These are phyloP conservation scores for Cantharis lateralis DNA, from an alignment of 2,888 invertebrate genomes.

Conservation along the genomic window DNA sequence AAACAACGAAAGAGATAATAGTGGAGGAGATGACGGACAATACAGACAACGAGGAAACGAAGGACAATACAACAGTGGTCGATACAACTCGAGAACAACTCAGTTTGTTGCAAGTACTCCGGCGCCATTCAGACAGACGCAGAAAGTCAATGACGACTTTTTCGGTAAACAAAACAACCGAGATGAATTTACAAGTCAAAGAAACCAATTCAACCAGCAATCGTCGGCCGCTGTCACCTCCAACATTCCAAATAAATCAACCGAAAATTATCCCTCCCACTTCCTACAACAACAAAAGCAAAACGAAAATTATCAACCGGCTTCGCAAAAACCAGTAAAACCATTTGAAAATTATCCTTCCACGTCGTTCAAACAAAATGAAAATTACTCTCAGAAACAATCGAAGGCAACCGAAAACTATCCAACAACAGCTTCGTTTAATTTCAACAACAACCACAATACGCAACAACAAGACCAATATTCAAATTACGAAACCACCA, in stretches of 20 bases:
- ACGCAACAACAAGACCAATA: conserved; percentile 9
- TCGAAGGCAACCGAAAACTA: conserved; percentile 37
- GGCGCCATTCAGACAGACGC: conserved; percentile 52
- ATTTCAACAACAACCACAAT: conserved; percentile 13
- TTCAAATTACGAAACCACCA: conserved; percentile 33
- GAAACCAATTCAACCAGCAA: conserved; percentile 23
- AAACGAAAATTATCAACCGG: conserved; percentile 46
- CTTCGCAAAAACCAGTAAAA: conserved; percentile 24
- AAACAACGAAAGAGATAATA: conserved; percentile 19
- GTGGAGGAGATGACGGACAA: conserved; percentile 33
- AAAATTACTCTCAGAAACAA: conserved; percentile 34
- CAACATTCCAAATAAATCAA: not conserved
- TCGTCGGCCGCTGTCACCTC: not conserved
- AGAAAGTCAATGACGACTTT: conserved; percentile 37
- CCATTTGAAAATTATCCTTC: conserved; percentile 19
- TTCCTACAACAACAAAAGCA: conserved; percentile 23
- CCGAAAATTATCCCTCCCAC: not conserved
- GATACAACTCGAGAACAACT: conserved; percentile 34
- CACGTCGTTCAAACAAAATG: conserved; percentile 17
- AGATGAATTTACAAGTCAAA: conserved; percentile 11
- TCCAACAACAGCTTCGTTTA: conserved; percentile 33
- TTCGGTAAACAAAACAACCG: conserved; percentile 19
- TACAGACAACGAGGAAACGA: conserved; percentile 20
- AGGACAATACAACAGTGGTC: conserved; percentile 6
- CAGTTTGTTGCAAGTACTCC: conserved; percentile 51